These are phyloP conservation scores for Phylloscopus trochilus DNA, from an alignment of 2,113 vertebrate genomes.

Conservation along the genomic window DNA sequence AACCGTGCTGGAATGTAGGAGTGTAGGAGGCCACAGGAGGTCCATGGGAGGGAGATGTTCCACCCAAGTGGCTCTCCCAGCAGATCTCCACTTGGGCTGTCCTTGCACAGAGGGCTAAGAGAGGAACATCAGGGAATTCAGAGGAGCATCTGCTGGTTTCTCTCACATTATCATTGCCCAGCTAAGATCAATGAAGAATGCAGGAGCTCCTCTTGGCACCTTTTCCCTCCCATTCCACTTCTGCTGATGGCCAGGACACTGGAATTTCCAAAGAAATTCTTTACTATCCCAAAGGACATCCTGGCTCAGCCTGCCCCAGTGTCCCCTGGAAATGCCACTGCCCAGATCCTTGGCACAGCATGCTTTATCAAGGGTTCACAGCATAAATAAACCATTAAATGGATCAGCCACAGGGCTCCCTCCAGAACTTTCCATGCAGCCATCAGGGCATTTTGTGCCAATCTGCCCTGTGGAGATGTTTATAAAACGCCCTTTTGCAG, in stretches of 20 bases:
- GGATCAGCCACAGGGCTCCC: not conserved
- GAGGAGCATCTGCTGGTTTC: not conserved
- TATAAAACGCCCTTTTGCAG: not conserved
- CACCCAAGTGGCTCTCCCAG: not conserved
- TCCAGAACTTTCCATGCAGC: not conserved
- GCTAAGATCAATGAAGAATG: not conserved
- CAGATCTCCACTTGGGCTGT: not conserved
- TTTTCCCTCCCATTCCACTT: not conserved
- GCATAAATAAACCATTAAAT: not conserved
- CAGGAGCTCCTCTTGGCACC: not conserved
- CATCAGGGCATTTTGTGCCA: not conserved
- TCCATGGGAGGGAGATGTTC: not conserved
- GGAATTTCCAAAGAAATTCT: not conserved
- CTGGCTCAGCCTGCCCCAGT: not conserved
- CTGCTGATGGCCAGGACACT: not conserved
- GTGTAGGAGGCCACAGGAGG: not conserved
- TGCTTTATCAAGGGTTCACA: not conserved
- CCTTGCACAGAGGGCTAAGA: not conserved
- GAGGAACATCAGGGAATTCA: not conserved
- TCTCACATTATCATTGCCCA: not conserved
- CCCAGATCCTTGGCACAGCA: not conserved
- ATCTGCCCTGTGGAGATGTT: not conserved
- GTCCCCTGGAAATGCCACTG: not conserved
- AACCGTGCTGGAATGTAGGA: not conserved
- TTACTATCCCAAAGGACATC: not conserved